A percentile compares a stretch with the other conserved stretches of the same genome.
Evolutionary conservation across 2,113 vertebrate genomes (phyloP).

Genomic region (Bucco capensis): DNA sequence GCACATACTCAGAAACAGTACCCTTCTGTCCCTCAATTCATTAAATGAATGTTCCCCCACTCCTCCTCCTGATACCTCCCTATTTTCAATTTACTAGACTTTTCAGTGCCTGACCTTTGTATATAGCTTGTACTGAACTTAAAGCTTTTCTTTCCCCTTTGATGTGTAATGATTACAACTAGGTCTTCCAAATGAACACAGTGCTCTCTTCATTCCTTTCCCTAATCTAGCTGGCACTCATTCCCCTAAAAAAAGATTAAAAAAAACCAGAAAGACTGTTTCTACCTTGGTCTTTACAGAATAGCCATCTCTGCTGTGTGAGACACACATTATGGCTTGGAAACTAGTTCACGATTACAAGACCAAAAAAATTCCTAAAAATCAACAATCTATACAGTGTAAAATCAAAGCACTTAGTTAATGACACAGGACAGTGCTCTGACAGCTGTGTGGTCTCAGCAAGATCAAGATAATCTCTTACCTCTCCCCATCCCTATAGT

Average conservation of each 20-base stretch:
- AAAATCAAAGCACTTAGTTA: background rate
- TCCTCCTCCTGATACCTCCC: background rate
- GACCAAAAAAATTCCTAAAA: background rate
- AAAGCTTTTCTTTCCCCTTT: background rate
- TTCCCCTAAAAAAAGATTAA: background rate
- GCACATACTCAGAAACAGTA: no score
- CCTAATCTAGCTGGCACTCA: background rate
- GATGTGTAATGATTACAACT: background rate
- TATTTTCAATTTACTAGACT: background rate
- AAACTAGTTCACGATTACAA: background rate
- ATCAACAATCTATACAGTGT: background rate
- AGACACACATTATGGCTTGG: background rate
- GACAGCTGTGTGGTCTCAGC: background rate
- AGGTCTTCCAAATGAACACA: background rate
- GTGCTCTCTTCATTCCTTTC: background rate
- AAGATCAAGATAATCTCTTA: background rate
- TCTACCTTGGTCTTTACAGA: background rate
- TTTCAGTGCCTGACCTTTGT: background rate
- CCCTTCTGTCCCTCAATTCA: background rate
- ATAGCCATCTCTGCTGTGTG: background rate
- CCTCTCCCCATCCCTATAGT: background rate
- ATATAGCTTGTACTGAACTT: background rate
- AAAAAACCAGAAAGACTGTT: background rate
- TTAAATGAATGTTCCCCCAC: accelerated
- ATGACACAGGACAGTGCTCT: background rate